Evolutionary conservation across 1,140 invertebrate species (phyloP), one percentile per base, ranked within the genome.

Genomic region (Pygmarrhopalites habei): DNA sequence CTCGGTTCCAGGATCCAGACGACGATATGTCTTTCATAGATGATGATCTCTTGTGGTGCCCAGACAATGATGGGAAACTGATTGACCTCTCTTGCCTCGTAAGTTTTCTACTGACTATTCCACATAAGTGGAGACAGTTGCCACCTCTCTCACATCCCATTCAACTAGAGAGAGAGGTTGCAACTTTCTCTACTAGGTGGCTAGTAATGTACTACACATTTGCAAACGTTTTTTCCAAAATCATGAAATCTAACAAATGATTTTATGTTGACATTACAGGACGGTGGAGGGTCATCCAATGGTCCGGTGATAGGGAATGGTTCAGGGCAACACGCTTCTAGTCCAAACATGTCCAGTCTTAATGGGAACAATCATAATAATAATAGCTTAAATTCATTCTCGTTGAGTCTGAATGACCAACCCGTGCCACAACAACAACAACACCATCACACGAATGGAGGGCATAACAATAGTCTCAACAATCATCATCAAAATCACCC

Each of bases 1-100:
- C 62, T 12, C 57, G 69, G 62, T 71, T 59, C 59, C 66, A 66
- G 64, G 69, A 71, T 61, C 43, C 56, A 25, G 63, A 67, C 35
- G 62, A 61, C 57, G 68, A 62, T 51, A 93, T 93, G 90, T 89
- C 90, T 79, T 93, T 92, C 82, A 91, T 93, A 79, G 89, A 92
- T 80, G 90, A 92, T 82, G 89, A 92, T 74, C 77, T 89, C 69
- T 83, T 92, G 70, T 92, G 89, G 90, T 89, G 89, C 81, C 87
- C 87, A 74, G 88, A 91, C 80, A 89, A 88, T 78, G 89, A 92
- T 78, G 88, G 87, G 75, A 91, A 89, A 78, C 90, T 92, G 83
- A 89, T 91, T 66, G 90, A 92, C 76, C 79, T 92, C 68, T 87
- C 87, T 65, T 92, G 89, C 78, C 83, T 92, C 82, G 89, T 89